Base-by-base conservation (phyloP, 2,797 vertebrate species). In the Cynodonichthys magdalenae region DNA sequence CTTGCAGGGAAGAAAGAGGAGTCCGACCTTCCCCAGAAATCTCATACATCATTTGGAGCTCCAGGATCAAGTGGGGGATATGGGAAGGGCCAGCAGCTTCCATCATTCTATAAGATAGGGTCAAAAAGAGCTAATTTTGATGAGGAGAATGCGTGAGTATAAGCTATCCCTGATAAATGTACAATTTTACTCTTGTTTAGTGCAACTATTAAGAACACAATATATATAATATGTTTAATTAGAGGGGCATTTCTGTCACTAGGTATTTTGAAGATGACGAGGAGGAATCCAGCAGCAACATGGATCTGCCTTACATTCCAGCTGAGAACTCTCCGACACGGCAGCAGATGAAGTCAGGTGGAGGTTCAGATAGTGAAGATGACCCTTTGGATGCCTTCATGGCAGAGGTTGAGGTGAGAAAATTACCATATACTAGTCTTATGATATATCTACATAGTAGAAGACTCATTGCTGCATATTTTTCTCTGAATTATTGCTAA, bases 231-330 rank as follows among this genome's bases (percentile, higher is more conserved):
- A 34, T 44, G 14, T 5, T 41, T 5, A 24, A 24, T 24, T 24
- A 24, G 24, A 24, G 24, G 24, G 24, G 36, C 12, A 12, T 9
- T 14, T 49, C 9, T 29, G 17, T 62, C 58, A 12, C 28, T 75
- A 99, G 98, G 4, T 99, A 99, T 88, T 99, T 99, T 92, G 98
- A 99, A 90, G 98, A 99, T 59, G 98, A 99, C 31, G 98, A 99
- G 83, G 98, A 99, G 87, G 97, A 98, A 77, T 95, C 96, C 41
- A 93, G 94, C 87, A 95, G 92, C 67, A 91, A 86, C 14, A 89
- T 95, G 15, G 98, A 98, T 64, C 87, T 99, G 80, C 98, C 98
- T 0, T 99, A 99, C 82, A 99, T 99, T 83, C 98, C 98, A 0
- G 98, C 98, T 8, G 98, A 98, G 90, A 99, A 99, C 82, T 99